Conservation (phyloP, 1,140 invertebrate species). For the Bombyx mori region DNA sequence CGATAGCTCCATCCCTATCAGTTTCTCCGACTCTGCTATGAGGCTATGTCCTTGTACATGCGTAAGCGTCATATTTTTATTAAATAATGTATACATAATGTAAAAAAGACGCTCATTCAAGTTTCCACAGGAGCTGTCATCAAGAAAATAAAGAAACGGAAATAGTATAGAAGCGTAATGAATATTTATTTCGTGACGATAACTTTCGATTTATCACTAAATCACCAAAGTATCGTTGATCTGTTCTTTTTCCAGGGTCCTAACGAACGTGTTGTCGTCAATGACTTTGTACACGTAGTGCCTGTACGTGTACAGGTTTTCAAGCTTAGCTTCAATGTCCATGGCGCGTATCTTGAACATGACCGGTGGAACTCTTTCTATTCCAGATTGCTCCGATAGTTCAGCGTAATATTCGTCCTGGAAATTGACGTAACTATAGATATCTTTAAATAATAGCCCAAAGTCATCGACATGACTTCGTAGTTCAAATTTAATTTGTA, state of each 20-base stretch:
- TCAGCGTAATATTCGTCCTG: conserved; percentile 59
- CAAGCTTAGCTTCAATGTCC: conserved; percentile 45
- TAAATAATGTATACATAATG: too few relatives aligned
- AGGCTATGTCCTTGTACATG: too few relatives aligned
- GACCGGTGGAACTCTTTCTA: conserved; percentile 52
- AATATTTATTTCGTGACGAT: neutral
- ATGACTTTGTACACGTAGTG: conserved; percentile 54
- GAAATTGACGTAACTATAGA: conserved; percentile 7
- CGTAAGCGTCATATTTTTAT: too few relatives aligned
- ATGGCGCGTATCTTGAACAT: conserved; percentile 49
- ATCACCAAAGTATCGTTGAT: neutral
- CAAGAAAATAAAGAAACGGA: too few relatives aligned
- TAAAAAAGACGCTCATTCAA: too few relatives aligned
- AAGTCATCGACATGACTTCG: too few relatives aligned
- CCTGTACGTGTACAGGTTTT: conserved; percentile 58
- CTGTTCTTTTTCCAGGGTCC: conserved; percentile 18
- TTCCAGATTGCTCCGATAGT: conserved; percentile 53
- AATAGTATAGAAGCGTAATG: too few relatives aligned
- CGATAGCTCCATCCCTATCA: too few relatives aligned
- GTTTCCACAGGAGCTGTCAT: too few relatives aligned
- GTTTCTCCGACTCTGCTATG: too few relatives aligned
- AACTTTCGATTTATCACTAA: neutral
- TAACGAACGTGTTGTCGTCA: conserved; percentile 48
- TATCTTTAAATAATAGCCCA: too few relatives aligned
- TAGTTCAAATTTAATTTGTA: too few relatives aligned